Evolutionary conservation across 1,140 invertebrate genomes (phyloP).

Genomic region (Nasonia vitripennis): DNA sequence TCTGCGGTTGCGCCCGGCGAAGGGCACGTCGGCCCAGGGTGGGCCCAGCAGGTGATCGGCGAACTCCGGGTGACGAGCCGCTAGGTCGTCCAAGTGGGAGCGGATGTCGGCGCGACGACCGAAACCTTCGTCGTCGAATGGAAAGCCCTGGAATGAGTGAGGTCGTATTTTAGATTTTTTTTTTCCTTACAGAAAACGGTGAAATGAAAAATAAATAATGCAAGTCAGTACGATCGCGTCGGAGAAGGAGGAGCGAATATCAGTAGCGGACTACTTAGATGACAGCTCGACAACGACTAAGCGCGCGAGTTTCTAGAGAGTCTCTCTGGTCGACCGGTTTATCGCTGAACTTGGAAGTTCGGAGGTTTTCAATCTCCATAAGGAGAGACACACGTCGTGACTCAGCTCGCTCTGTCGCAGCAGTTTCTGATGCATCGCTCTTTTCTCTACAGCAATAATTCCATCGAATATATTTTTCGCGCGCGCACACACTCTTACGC

Average conservation of each 20-base stretch:
- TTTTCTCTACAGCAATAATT: neutral
- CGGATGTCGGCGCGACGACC: constrained; percentile 75
- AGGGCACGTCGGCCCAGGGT: constrained; percentile 72
- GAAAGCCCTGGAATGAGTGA: constrained; percentile 77
- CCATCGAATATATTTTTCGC: neutral
- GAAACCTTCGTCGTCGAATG: constrained; percentile 80
- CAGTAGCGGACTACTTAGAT: neutral
- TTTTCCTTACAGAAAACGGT: too few species aligned
- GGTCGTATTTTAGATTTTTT: neutral
- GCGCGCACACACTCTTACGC: neutral
- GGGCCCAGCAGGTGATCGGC: constrained; percentile 76
- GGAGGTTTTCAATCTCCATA: constrained; percentile 48
- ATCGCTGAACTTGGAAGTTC: constrained; percentile 44
- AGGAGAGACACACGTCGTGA: constrained; percentile 29
- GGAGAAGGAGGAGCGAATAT: neutral
- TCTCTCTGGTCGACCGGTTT: constrained; percentile 23
- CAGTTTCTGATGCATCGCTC: neutral
- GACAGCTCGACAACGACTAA: constrained; percentile 9
- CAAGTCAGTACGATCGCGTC: neutral
- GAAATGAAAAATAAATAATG: neutral
- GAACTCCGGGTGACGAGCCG: constrained; percentile 78
- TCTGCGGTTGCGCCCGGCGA: constrained; percentile 60
- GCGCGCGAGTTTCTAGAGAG: neutral
- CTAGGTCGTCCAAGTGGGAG: constrained; percentile 77
- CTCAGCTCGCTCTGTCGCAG: neutral